Conservation (phyloP, 2,888 invertebrate genomes). For the Xestia sexstrigata region DNA sequence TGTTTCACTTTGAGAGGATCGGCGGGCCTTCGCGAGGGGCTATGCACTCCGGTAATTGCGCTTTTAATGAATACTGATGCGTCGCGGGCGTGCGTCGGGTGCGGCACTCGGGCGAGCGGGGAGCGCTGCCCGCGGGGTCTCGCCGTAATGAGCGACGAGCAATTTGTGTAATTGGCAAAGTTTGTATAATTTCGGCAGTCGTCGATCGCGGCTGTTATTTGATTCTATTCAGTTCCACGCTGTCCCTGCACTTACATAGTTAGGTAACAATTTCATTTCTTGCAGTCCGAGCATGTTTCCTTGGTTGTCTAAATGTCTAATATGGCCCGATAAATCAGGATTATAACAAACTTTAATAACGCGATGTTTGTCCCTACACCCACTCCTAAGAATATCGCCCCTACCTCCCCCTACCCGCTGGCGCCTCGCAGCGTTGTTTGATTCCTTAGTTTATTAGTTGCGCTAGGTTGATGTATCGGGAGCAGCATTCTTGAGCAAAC, state of each 20-base stretch:
- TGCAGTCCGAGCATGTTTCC: not conserved
- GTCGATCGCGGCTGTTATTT: constrained; percentile 62
- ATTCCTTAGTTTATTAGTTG: not conserved
- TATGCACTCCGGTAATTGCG: constrained; percentile 85
- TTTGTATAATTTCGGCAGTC: constrained; percentile 59
- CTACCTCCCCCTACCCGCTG: not conserved
- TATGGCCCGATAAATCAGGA: not conserved
- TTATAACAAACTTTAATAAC: not conserved
- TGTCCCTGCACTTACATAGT: not conserved
- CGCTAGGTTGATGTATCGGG: constrained; percentile 4
- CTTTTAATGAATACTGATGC: constrained; percentile 83
- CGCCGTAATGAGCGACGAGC: constrained; percentile 69
- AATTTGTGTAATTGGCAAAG: constrained; percentile 78
- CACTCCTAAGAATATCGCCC: not conserved
- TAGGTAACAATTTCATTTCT: not conserved
- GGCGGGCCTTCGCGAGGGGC: constrained; percentile 66
- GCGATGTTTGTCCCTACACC: not conserved
- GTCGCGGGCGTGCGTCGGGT: constrained; percentile 48
- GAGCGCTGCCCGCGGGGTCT: constrained; percentile 18
- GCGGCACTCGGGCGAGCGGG: constrained; percentile 20
- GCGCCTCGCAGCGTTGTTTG: not conserved
- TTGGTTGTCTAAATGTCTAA: not conserved
- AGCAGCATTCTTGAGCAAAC: not conserved
- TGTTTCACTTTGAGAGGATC: constrained; percentile 78
- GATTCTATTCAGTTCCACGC: constrained; percentile 19